Base-by-base conservation (phyloP, 2,797 vertebrate genomes). In the Dicrostonyx torquatus region DNA sequence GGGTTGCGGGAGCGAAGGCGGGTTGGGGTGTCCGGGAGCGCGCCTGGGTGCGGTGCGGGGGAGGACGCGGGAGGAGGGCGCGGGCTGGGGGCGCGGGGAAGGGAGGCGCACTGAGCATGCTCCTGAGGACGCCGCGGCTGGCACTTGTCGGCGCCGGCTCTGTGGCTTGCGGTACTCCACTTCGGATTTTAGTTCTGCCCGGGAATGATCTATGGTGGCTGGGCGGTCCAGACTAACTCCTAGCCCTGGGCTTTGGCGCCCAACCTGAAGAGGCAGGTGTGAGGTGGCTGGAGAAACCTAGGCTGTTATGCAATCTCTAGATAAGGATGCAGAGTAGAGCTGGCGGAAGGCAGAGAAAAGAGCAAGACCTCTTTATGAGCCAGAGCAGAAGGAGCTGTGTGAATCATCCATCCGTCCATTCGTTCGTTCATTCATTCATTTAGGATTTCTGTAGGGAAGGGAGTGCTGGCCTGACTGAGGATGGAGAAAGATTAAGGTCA, bases 81-180 rank as follows among this genome's bases (percentile, higher is more conserved):
- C 4, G 64, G 72, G 90, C 43, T 34, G 85, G 77, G 77, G 68
- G 10, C 6, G 2, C 17, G 6, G 29, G n/a, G 48, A 58, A n/a
- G 14, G 37, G 1, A 4, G 22, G 66, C 58, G 4, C n/a, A 94
- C 89, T 96, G 97, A 94, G 97, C 95, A 93, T 94, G 97, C 95
- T 96, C 96, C 48, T 15, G 0, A 45, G 84, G n/a, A 15, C 50
- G 62, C 40, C 20, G 9, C 43, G 10, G 80, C 66, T 72, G 1
- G 1, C 9, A 37, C 73, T 7, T 2, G 5, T 0, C 18, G 31
- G 84, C n/a, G 2, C 48, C n/a, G 5, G 64, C 40, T 55, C 34
- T 0, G 15, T 3, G 66, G 62, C 87, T 72, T 26, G 12, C 3
- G 40, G 17, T 2, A 9, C 37, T 94, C 93, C 86, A 34, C 90